Evolutionary conservation across 2,797 vertebrate species (phyloP).

Genomic region (Graptemys geographica): DNA sequence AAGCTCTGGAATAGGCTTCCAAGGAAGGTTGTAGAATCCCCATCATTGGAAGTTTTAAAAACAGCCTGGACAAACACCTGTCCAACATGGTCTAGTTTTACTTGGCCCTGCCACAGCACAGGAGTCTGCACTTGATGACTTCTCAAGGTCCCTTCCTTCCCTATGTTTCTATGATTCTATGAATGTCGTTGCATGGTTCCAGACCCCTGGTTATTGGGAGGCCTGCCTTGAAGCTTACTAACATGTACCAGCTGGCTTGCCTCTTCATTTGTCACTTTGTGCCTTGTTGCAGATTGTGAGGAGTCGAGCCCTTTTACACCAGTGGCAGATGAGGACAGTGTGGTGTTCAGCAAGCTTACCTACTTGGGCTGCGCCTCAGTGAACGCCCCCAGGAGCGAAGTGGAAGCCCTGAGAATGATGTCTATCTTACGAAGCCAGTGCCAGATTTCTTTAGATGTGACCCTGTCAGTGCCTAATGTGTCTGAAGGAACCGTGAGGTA

Average conservation of each 20-base stretch:
- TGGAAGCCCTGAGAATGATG: constrained; percentile 98
- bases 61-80: background rate
- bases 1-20: background rate
- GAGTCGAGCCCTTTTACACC: constrained; percentile 87
- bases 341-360: constrained; percentile 98
- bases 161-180: background rate
- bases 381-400: constrained; percentile 96
- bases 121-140: background rate
- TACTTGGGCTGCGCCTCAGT: constrained; percentile 98
- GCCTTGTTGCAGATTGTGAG: constrained; percentile 74
- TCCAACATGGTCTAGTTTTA: no score
- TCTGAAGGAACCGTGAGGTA: constrained; percentile 98
- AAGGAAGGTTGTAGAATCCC: background rate
- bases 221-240: background rate
- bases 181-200: background rate
- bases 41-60: background rate
- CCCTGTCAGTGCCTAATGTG: constrained; percentile 95
- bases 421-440: constrained; percentile 95
- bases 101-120: background rate
- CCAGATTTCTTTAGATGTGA: constrained; percentile 94
- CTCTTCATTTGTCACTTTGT: background rate
- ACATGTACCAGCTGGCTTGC: rapidly evolving
- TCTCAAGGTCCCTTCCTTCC: background rate
- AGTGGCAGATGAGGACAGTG: constrained; percentile 95
- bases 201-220: rapidly evolving